Evolutionary conservation across 2,113 vertebrate genomes (phyloP), one percentile per base, ranked within the genome.

Genomic region (Pavo muticus): DNA sequence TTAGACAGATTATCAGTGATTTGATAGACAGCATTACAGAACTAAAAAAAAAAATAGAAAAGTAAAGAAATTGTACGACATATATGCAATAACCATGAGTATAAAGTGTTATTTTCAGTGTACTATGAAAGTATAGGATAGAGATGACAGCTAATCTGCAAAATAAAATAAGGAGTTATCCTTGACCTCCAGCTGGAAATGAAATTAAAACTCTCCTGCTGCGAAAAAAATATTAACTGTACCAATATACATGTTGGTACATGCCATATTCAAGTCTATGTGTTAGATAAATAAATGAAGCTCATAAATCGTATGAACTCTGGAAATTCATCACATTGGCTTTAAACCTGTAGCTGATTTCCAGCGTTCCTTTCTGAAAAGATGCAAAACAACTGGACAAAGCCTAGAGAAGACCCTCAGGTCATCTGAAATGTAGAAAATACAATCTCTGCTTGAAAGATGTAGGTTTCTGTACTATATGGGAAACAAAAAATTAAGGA

Each of bases 121-220:
- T 37, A 6, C 24, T 14, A 9, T 19, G 19, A 85, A 92, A 83
- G 68, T 8, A 68, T 5, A 69, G 14, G 6, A 24, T 24, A 78
- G 9, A 0, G 0, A 54, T 21, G 10, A 63, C 11, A 77, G 37
- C 4, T 68, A 10, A 32, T 76, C 42, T 82, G 5, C 18, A 40
- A 17, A 11, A 48, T 32, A 56, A 1, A 23, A 32, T 29, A 20
- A 5, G 9, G 6, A 9, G 12, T 19, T 72, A 45, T 72, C 32
- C 13, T 32, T 37, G 39, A 63, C 23, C 68, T 61, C 14, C 25
- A 70, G 35, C 19, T 63, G 50, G 84, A 89, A 80, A 60, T 1
- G 2, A 60, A 50, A 60, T 11, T 25, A 44, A 65, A 88, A 61
- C 12, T 16, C 13, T 56, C 35, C 25, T 72, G 18, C 25, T 56